Percentiles rank a stretch among this genome's conserved stretches.
Evolutionary conservation across 1,140 invertebrate species (phyloP).

Genomic region (Aphelinus certus): DNA sequence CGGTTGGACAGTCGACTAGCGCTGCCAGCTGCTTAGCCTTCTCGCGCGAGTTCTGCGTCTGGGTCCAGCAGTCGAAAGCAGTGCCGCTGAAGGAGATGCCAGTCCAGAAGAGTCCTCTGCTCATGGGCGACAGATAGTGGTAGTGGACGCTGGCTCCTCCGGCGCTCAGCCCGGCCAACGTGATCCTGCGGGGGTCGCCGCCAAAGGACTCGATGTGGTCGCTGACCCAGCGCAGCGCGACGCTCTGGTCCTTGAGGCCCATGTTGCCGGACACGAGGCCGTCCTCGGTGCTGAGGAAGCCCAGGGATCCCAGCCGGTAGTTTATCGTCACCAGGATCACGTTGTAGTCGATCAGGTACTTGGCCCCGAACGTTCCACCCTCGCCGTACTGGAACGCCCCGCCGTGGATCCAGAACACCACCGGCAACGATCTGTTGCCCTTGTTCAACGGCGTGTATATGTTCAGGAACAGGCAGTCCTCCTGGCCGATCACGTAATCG

Average conservation of each 20-base stretch:
- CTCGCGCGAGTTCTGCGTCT: constrained; percentile 70
- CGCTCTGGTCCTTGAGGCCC: constrained; percentile 17
- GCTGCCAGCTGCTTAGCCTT: constrained; percentile 72
- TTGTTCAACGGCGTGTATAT: constrained; percentile 3
- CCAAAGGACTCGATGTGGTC: constrained; percentile 12
- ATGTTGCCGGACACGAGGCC: constrained; percentile 12
- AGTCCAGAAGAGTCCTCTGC: constrained; percentile 1
- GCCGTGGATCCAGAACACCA: constrained; percentile 18
- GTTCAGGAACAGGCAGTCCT: constrained; percentile 9
- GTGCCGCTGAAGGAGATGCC: constrained; percentile 81
- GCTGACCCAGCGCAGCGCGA: constrained; percentile 4
- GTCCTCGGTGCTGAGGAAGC: constrained; percentile 25
- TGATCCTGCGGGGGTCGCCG: not conserved
- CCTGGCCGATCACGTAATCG: not conserved
- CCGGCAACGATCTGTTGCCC: not conserved
- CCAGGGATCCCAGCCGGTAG: constrained; percentile 11
- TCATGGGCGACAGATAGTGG: constrained; percentile 24
- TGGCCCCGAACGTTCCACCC: not conserved
- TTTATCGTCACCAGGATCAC: constrained; percentile 19
- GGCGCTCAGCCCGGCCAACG: constrained; percentile 3
- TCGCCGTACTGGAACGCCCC: constrained; percentile 4
- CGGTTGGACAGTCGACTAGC: constrained; percentile 73
- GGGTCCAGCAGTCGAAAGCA: constrained; percentile 74
- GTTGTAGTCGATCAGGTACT: constrained; percentile 11
- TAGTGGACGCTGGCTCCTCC: constrained; percentile 21